phyloP scores from a whole-genome alignment of 92 coral and sea anemone genomes.

The Hydrozoanthus gracilis region DNA sequence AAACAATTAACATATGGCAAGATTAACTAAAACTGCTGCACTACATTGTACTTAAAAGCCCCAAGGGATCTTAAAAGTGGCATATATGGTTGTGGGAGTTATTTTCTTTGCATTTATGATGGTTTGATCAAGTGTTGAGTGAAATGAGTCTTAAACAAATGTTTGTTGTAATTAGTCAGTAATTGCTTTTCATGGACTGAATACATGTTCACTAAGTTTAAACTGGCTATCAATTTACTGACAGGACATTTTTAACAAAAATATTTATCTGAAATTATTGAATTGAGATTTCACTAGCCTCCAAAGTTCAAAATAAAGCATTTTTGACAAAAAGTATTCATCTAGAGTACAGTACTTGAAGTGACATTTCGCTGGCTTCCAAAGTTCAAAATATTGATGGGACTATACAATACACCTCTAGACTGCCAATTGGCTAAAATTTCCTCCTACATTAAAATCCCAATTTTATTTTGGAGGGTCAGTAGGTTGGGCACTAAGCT shows the following conservation, averaged over 20 bases:
- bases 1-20: constrained; percentile 1
- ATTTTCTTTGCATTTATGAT: constrained; percentile 3
- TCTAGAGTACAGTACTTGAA: constrained; percentile 5
- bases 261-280: constrained; percentile 10
- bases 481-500: constrained; percentile 3
- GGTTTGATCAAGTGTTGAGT: constrained; percentile 14
- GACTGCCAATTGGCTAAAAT: neutral
- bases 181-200: constrained; percentile 16
- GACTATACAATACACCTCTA: neutral
- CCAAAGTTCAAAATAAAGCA: constrained; percentile 13
- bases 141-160: constrained; percentile 15
- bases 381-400: neutral
- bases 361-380: neutral
- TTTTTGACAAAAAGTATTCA: neutral
- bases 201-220: constrained; percentile 15
- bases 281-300: constrained; percentile 16
- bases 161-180: constrained; percentile 12
- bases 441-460: constrained; percentile 8
- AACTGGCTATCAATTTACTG: constrained; percentile 16
- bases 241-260: constrained; percentile 15
- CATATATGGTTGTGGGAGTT: constrained; percentile 7
- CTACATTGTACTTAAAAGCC: constrained; percentile 3
- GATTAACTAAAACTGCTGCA: constrained; percentile 9
- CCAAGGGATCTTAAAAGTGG: constrained; percentile 1
- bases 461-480: constrained; percentile 1